Evolutionary conservation across 2,113 vertebrate species (phyloP).

Genomic region (Cyprinodon tularosa): DNA sequence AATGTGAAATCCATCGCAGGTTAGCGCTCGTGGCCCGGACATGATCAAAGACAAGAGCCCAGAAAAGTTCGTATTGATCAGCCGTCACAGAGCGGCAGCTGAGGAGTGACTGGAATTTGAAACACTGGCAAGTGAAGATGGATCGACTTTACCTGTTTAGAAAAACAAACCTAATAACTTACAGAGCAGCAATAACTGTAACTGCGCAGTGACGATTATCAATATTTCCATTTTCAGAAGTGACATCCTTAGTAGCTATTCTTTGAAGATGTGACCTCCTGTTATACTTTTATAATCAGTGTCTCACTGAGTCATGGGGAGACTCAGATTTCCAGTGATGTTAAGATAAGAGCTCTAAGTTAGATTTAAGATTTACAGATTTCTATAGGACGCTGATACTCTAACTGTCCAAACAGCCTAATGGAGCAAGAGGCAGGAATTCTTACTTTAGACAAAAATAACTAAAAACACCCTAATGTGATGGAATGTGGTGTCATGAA

Average conservation of each 20-base stretch:
- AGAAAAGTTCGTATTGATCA: slow-evolving; percentile 67
- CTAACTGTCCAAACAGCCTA: too few relatives aligned
- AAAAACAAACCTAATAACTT: neutral
- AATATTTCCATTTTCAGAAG: neutral
- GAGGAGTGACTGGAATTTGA: slow-evolving; percentile 31
- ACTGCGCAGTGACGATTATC: neutral
- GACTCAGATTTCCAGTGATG: slow-evolving; percentile 1
- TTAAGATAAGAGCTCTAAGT: neutral
- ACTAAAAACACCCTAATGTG: too few relatives aligned
- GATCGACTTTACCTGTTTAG: neutral
- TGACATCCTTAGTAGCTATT: neutral
- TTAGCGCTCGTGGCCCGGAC: slow-evolving; percentile 58
- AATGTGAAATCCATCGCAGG: slow-evolving; percentile 77
- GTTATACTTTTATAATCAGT: neutral
- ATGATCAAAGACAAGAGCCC: slow-evolving; percentile 68
- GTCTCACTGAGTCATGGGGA: neutral
- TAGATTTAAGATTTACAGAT: slow-evolving; percentile 17
- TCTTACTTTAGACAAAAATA: too few relatives aligned
- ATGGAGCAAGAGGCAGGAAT: too few relatives aligned
- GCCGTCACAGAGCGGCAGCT: slow-evolving; percentile 13
- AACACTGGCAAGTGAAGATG: slow-evolving; percentile 22
- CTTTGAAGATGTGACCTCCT: neutral
- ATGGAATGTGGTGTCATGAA: too few relatives aligned
- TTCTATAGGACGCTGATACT: neutral
- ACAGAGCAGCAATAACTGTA: neutral